Conservation (phyloP, 2,797 vertebrate genomes). For the Meriones psammophilus region DNA sequence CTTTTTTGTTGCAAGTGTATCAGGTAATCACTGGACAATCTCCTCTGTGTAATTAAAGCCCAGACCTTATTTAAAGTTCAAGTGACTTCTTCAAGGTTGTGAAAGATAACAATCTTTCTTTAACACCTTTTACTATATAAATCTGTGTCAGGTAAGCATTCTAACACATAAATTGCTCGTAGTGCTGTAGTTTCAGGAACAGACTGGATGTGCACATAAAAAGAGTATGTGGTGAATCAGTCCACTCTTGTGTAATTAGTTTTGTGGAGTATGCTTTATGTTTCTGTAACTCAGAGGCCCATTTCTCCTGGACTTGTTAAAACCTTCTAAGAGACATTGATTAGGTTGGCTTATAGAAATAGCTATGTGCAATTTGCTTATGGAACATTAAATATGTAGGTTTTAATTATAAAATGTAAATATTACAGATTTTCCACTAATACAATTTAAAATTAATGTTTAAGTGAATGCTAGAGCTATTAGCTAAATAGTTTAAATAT, state of each 20-base stretch:
- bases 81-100: neutral
- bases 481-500: constrained; percentile 32
- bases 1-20: neutral
- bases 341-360: neutral
- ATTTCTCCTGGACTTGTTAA: too few species aligned
- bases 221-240: neutral
- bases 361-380: neutral
- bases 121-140: neutral
- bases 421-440: constrained; percentile 21
- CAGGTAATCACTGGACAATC: neutral
- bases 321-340: too few species aligned
- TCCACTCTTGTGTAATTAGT: neutral
- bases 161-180: neutral
- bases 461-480: neutral
- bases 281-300: neutral
- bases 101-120: neutral
- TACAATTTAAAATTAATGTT: neutral
- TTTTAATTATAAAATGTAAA: neutral
- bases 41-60: neutral
- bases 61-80: constrained; percentile 45
- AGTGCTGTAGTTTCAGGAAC: neutral
- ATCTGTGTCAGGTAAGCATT: neutral
- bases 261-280: neutral
- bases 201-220: neutral
- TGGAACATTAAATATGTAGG: neutral